These are phyloP conservation scores for Cheirogaleus medius DNA, from an alignment of 2,113 vertebrate species.

Conservation along the genomic window DNA sequence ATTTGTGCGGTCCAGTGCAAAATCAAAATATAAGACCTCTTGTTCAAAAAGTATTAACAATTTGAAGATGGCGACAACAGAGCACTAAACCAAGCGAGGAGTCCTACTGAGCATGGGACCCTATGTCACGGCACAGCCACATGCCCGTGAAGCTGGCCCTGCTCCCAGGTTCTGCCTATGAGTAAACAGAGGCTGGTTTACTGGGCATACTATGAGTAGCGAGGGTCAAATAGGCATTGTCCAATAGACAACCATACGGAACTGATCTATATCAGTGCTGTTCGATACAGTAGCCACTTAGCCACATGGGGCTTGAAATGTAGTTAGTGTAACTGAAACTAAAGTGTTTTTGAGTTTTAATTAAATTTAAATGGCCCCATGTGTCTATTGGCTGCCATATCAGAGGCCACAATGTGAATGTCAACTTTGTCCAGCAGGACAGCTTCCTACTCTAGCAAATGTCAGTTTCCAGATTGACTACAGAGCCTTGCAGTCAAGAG, in stretches of 20 bases:
- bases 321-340: background rate
- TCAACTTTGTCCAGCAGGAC: background rate
- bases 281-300: background rate
- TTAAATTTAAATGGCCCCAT: background rate
- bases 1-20: background rate
- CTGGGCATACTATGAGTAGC: fast-evolving
- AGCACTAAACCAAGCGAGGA: background rate
- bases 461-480: background rate
- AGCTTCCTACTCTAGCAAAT: background rate
- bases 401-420: background rate
- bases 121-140: fast-evolving
- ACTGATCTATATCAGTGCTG: background rate
- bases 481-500: background rate
- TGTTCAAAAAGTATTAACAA: background rate
- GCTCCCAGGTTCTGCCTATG: background rate
- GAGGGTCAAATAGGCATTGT: no score
- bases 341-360: background rate
- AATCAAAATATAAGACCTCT: background rate
- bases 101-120: background rate
- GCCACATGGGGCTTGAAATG: background rate
- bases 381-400: background rate
- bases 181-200: background rate
- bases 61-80: background rate
- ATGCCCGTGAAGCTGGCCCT: fast-evolving
- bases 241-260: background rate